Percentiles rank a stretch among this genome's conserved stretches.
phyloP scores from a whole-genome alignment of 2,888 invertebrate genomes.

The Phragmatobia fuliginosa region DNA sequence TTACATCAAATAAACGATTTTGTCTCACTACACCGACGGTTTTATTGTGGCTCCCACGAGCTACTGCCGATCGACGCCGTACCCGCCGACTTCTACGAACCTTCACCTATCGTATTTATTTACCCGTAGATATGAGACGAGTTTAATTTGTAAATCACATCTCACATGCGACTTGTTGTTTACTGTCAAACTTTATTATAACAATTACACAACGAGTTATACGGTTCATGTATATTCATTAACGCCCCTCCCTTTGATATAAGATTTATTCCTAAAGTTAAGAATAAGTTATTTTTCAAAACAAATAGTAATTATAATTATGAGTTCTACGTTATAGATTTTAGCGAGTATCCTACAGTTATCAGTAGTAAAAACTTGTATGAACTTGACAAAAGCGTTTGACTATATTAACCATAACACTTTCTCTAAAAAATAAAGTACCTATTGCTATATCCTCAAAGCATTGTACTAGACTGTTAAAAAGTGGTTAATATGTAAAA shows the following conservation, averaged over 20 bases:
- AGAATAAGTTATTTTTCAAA: too few relatives aligned
- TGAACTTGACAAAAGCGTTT: neutral
- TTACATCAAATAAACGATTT: conserved; percentile 72
- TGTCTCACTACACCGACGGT: conserved; percentile 40
- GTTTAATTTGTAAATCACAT: neutral
- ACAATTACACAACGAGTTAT: too few relatives aligned
- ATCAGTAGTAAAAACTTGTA: neutral
- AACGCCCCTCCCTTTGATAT: too few relatives aligned
- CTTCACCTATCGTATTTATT: neutral
- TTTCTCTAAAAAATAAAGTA: neutral
- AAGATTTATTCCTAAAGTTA: too few relatives aligned
- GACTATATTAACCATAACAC: neutral
- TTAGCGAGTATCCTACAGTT: neutral
- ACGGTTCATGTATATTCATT: too few relatives aligned
- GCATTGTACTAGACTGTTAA: neutral
- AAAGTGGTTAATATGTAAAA: neutral
- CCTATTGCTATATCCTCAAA: neutral
- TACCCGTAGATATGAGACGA: neutral
- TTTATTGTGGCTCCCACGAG: conserved; percentile 30
- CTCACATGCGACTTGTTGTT: neutral
- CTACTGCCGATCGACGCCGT: too few relatives aligned
- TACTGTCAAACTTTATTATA: too few relatives aligned
- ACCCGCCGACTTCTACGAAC: too few relatives aligned
- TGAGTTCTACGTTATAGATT: neutral
- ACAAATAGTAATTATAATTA: too few relatives aligned